Conservation (phyloP, 2,113 vertebrate genomes). For the Tamias sibiricus region DNA sequence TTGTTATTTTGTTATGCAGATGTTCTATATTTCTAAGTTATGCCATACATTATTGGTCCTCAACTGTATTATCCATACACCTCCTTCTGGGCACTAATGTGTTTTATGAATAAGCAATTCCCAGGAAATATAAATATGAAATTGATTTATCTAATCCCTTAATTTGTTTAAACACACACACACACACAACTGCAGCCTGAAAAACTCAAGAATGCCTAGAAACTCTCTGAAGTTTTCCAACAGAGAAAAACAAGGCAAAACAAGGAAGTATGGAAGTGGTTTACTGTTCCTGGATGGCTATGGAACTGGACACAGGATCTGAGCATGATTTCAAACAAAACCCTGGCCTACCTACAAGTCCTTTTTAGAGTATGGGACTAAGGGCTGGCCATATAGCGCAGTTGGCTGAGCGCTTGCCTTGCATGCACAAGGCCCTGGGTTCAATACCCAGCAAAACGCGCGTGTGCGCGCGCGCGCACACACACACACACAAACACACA, state of each 20-base stretch:
- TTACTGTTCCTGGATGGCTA: not conserved
- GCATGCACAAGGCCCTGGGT: too few species aligned
- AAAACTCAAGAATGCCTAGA: not conserved
- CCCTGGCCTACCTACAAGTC: not conserved
- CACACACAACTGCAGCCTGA: not conserved
- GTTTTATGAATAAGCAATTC: not conserved
- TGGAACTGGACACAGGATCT: not conserved
- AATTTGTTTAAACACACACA: not conserved
- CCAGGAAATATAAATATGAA: not conserved
- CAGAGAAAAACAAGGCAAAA: not conserved
- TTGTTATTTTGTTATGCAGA: not conserved
- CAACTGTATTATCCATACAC: not conserved
- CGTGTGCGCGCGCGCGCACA: too few species aligned
- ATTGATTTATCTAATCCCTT: not conserved
- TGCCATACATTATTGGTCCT: not conserved
- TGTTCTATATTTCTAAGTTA: not conserved
- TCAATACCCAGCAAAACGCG: too few species aligned
- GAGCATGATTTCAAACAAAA: slow-evolving; percentile 1
- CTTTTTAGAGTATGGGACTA: not conserved
- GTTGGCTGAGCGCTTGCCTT: too few species aligned
- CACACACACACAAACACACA: too few species aligned
- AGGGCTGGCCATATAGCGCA: too few species aligned
- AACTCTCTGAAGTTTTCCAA: not conserved
- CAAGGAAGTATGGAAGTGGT: not conserved
- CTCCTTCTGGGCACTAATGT: not conserved